Percentiles rank a stretch among this genome's conserved stretches.
Conservation (phyloP, 2,113 vertebrate species). For the Neogale vison region DNA sequence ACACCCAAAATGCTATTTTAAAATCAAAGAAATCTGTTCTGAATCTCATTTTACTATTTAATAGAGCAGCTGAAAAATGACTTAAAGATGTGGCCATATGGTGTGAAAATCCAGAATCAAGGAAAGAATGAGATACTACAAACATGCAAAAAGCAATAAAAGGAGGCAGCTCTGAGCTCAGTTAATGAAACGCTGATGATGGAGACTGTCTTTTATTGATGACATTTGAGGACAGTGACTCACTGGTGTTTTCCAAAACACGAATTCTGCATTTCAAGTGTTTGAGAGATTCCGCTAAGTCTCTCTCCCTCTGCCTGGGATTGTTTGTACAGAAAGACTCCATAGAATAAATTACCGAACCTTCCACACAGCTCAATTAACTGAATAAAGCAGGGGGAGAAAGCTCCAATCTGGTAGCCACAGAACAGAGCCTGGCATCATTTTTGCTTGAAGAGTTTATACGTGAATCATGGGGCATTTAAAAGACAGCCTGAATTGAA, state of each 20-base stretch:
- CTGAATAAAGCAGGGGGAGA: slow-evolving; percentile 61
- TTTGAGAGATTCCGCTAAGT: slow-evolving; percentile 27
- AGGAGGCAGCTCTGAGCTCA: slow-evolving; percentile 18
- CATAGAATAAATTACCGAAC: slow-evolving; percentile 69
- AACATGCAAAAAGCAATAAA: slow-evolving; percentile 62
- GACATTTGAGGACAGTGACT: slow-evolving; percentile 72
- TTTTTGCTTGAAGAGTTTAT: slow-evolving; percentile 58
- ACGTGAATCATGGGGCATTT: slow-evolving; percentile 30
- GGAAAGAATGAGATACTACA: slow-evolving; percentile 66
- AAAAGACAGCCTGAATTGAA: neutral
- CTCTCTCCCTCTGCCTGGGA: slow-evolving; percentile 55
- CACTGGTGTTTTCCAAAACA: slow-evolving; percentile 64
- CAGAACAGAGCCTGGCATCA: slow-evolving; percentile 48
- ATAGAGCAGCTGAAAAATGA: slow-evolving; percentile 78
- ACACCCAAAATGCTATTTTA: slow-evolving; percentile 72
- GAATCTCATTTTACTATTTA: slow-evolving; percentile 75
- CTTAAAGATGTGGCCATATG: slow-evolving; percentile 67
- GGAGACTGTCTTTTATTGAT: slow-evolving; percentile 70
- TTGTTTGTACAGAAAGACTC: slow-evolving; percentile 65
- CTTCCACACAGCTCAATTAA: slow-evolving; percentile 73
- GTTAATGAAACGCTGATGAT: slow-evolving; percentile 68
- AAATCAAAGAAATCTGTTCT: slow-evolving; percentile 79
- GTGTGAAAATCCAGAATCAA: slow-evolving; percentile 67
- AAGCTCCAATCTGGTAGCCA: slow-evolving; percentile 58
- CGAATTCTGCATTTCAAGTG: slow-evolving; percentile 60